These are phyloP conservation scores for Margarornis squamiger DNA, from an alignment of 2,797 vertebrate species.

Conservation along the genomic window DNA sequence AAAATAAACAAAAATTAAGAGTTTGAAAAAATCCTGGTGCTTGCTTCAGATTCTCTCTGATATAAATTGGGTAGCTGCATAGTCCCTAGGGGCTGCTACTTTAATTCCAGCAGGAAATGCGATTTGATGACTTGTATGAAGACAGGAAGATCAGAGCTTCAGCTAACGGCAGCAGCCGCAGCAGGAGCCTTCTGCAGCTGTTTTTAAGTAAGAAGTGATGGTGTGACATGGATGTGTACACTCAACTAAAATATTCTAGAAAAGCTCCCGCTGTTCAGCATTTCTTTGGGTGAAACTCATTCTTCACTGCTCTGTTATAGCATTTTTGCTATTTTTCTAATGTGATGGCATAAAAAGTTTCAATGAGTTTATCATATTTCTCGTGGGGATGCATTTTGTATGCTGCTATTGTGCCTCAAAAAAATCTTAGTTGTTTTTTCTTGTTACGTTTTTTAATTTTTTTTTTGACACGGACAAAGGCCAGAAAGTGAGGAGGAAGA, in stretches of 20 bases:
- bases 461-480: not conserved
- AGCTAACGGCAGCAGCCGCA: constrained; percentile 54
- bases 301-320: not conserved
- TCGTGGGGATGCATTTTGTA: not conserved
- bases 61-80: constrained; percentile 63
- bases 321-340: not conserved
- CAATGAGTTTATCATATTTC: not conserved
- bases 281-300: constrained; percentile 24
- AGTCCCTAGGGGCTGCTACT: constrained; percentile 62
- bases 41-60: not conserved
- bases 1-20: not conserved
- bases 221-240: constrained; percentile 55
- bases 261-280: not conserved
- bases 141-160: constrained; percentile 72
- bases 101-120: constrained; percentile 70
- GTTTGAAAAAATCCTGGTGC: not conserved
- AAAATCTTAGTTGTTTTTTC: not conserved
- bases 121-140: constrained; percentile 70
- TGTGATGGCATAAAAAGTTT: not conserved
- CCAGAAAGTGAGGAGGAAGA: not conserved
- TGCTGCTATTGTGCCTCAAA: not conserved
- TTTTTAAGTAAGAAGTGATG: constrained; percentile 65
- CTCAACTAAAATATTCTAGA: constrained; percentile 54
- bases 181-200: constrained; percentile 70
- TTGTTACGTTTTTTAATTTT: not conserved